Evolutionary conservation across 2,113 vertebrate genomes (phyloP), one percentile per base, ranked within the genome.

Genomic region (Eptesicus fuscus): DNA sequence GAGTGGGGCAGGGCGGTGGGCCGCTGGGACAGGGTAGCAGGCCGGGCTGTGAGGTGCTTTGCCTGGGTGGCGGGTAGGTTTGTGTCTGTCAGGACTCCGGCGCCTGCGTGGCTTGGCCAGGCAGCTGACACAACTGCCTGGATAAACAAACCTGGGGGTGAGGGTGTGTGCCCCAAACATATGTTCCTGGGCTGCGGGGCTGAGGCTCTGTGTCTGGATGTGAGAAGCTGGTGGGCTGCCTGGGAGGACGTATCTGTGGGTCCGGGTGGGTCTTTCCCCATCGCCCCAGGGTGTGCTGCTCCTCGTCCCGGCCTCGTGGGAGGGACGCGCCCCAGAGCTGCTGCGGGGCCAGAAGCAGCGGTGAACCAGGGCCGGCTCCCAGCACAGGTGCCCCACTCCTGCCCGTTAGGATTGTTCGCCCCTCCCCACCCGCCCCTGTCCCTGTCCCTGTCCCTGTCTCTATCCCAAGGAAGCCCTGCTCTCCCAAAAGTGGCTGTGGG

Each of bases 1-100:
- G 98, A 99, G 99, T 99, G 96, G 44, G 86, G 77, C 35, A 5
- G 44, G 94, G 67, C 37, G 1, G 28, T 2, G 42, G 70, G 61
- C 49, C 35, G 47, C 67, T 3, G 73, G 88, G 80, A 35, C 28
- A 0, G 47, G 74, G 30, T 2, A 30, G 30, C 0, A 4, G 89
- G n/a, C 65, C 0, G 10, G 83, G 87, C 73, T 10, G 9, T 32
- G 17, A 12, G 59, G 35, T 51, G 67, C 88, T 92, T 47, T 59
- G 35, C 28, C 4, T 2, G 37, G 53, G 18, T 10, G 44, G 40
- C 23, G 74, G 79, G 7, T 42, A 94, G 93, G 87, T 90, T 95
- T 95, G 73, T 78, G 80, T 95, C 87, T 95, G 35, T 17, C 25
- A 47, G 61, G 83, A 91, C 47, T 61, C 76, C 12, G 94, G 95